Conservation (phyloP, 2,797 vertebrate genomes). For the Sciurus carolinensis region DNA sequence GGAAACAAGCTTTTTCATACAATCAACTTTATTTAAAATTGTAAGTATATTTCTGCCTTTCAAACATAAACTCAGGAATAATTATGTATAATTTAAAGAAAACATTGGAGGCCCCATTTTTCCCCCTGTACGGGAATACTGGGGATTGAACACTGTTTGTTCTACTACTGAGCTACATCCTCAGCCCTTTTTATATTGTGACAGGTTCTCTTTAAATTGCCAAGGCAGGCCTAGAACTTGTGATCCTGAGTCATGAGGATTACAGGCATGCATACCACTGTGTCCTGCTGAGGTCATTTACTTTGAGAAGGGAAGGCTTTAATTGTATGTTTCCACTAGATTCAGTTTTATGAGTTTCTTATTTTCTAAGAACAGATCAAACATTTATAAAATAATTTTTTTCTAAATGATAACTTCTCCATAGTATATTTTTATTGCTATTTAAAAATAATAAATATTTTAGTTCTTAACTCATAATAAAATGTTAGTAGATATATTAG, state of each 20-base stretch:
- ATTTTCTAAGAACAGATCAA: constrained; percentile 44
- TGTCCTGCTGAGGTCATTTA: neutral
- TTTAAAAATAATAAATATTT: constrained; percentile 11
- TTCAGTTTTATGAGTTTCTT: constrained; percentile 37
- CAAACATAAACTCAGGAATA: constrained; percentile 43
- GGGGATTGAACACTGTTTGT: no score
- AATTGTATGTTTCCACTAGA: neutral
- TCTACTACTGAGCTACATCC: no score
- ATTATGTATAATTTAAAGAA: constrained; percentile 36
- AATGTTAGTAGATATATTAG: neutral
- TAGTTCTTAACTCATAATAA: constrained; percentile 50
- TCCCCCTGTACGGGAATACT: no score
- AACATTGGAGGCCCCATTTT: neutral
- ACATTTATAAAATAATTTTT: neutral
- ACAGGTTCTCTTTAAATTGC: no score
- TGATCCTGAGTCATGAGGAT: no score
- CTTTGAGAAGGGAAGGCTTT: constrained; percentile 60
- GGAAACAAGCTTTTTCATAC: neutral
- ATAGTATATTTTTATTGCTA: constrained; percentile 8
- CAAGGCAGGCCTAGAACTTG: no score
- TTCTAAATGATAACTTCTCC: neutral
- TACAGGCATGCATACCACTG: no score
- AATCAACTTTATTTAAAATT: constrained; percentile 34
- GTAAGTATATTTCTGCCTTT: constrained; percentile 63
- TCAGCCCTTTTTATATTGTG: no score